Conservation (phyloP, 2,888 invertebrate species). For the Agelastica alni region DNA sequence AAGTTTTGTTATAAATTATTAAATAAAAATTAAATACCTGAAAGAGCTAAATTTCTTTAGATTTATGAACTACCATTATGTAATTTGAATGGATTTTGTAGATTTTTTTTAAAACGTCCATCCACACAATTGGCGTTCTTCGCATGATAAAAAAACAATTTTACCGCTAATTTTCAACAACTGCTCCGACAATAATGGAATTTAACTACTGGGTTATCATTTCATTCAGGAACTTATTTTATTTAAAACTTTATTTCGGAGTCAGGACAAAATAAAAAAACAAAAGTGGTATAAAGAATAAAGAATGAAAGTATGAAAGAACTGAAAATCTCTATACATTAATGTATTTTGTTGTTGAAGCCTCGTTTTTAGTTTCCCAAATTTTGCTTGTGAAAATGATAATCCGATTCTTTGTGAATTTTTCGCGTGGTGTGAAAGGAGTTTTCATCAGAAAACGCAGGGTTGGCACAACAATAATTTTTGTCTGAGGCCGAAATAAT, state of each 20-base stretch:
- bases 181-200: conserved; percentile 3
- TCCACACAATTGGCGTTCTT: not conserved
- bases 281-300: not conserved
- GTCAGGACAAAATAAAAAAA: not conserved
- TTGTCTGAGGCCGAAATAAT: too few species aligned
- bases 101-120: too few species aligned
- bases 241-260: not conserved
- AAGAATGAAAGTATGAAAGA: conserved; percentile 10
- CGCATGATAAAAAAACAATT: not conserved
- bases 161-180: not conserved
- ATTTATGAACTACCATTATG: too few species aligned
- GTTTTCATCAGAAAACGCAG: conserved; percentile 6
- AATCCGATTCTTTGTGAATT: conserved; percentile 20
- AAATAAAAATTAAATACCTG: too few species aligned
- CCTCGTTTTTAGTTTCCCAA: conserved; percentile 10
- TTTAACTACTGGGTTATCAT: not conserved
- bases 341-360: conserved; percentile 15
- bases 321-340: conserved; percentile 16
- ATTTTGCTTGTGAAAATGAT: conserved; percentile 13
- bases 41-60: too few species aligned
- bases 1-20: too few species aligned
- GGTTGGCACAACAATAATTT: too few species aligned
- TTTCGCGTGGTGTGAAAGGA: conserved; percentile 15
- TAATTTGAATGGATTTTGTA: not conserved
- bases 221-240: not conserved